Percentiles rank a stretch among this genome's conserved stretches.
Evolutionary conservation across 2,888 invertebrate species (phyloP).

Genomic region (Griposia aprilina): DNA sequence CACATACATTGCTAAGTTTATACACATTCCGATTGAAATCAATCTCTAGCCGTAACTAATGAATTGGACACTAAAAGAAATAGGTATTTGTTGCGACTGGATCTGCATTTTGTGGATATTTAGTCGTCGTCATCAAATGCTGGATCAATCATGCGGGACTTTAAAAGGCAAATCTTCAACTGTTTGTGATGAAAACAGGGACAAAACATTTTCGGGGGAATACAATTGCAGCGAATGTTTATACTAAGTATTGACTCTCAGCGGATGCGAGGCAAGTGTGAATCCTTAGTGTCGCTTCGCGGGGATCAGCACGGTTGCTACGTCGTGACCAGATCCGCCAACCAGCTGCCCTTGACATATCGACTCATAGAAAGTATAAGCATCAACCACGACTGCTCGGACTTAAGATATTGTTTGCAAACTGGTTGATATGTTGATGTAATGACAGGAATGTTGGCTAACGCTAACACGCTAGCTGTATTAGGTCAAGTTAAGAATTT

Average conservation of each 20-base stretch:
- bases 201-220: constrained; percentile 11
- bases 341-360: constrained; percentile 87
- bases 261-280: constrained; percentile 12
- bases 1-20: constrained; percentile 57
- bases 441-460: constrained; percentile 53
- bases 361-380: constrained; percentile 84
- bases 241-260: neutral
- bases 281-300: constrained; percentile 26
- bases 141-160: neutral
- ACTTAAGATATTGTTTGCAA: constrained; percentile 64
- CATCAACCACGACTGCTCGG: constrained; percentile 71
- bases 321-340: constrained; percentile 58
- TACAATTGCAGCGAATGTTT: neutral
- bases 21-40: constrained; percentile 63
- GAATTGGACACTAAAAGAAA: constrained; percentile 49
- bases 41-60: constrained; percentile 58
- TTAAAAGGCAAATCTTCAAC: neutral
- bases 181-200: neutral
- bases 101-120: neutral
- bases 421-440: constrained; percentile 55
- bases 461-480: constrained; percentile 37
- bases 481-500: constrained; percentile 62
- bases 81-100: constrained; percentile 40
- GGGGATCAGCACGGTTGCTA: constrained; percentile 38
- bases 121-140: constrained; percentile 10